Conservation (phyloP, 2,888 invertebrate genomes). For the Netelia virgata region DNA sequence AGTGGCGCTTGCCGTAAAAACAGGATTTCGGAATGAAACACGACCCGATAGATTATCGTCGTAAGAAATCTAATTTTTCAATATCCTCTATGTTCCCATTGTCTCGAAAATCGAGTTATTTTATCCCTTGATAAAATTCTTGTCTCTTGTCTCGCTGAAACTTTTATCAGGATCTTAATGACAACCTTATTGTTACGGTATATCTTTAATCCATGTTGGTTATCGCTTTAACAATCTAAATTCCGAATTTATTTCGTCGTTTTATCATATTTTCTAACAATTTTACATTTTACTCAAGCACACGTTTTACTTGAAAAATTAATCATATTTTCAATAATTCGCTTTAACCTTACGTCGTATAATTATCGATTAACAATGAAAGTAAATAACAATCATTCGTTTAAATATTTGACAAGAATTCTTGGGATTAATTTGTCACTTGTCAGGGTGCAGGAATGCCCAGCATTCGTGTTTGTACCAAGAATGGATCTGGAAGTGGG, state of each 20-base stretch:
- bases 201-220: background rate
- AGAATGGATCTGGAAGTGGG: background rate
- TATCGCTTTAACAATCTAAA: background rate
- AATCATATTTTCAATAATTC: too few relatives aligned
- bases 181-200: background rate
- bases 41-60: constrained; percentile 49
- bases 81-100: constrained; percentile 18
- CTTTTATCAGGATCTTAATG: background rate
- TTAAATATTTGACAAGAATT: too few relatives aligned
- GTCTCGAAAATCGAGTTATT: background rate
- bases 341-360: too few relatives aligned
- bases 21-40: constrained; percentile 60
- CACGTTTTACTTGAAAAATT: too few relatives aligned
- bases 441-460: background rate
- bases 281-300: too few relatives aligned
- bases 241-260: background rate
- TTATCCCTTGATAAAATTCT: background rate
- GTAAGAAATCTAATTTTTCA: constrained; percentile 60
- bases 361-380: too few relatives aligned
- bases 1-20: constrained; percentile 62
- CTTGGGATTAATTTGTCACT: too few relatives aligned
- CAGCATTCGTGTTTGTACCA: background rate
- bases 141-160: background rate
- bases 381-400: too few relatives aligned
- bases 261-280: too few relatives aligned